These are phyloP conservation scores for Brachyhypopomus occidentalis DNA, from an alignment of 2,113 vertebrate species.

Conservation along the genomic window DNA sequence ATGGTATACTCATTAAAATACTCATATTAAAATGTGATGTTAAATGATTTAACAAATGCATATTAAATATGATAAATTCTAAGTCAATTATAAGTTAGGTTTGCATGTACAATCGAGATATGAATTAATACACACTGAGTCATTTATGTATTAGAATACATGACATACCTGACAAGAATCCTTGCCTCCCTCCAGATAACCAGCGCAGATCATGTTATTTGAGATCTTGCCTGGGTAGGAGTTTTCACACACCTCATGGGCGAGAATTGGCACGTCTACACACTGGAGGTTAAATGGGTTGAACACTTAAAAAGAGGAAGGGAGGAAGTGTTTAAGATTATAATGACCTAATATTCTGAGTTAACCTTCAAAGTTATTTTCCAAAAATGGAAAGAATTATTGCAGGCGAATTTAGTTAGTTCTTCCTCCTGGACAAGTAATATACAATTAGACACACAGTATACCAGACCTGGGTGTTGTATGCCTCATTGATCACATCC, in stretches of 20 bases:
- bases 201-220: slow-evolving; percentile 74
- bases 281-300: slow-evolving; percentile 74
- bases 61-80: too few species aligned
- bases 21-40: neutral
- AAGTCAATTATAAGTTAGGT: too few species aligned
- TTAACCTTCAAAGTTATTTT: too few species aligned
- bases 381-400: too few species aligned
- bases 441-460: too few species aligned
- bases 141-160: neutral
- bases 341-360: too few species aligned
- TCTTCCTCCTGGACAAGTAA: too few species aligned
- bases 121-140: neutral
- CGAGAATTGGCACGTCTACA: slow-evolving; percentile 71
- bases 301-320: slow-evolving; percentile 9
- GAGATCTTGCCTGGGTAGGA: slow-evolving; percentile 74
- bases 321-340: neutral
- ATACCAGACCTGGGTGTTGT: too few species aligned
- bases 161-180: slow-evolving; percentile 77
- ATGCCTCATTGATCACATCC: too few species aligned
- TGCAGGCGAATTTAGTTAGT: too few species aligned
- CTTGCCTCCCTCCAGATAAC: slow-evolving; percentile 75
- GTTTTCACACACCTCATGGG: slow-evolving; percentile 55
- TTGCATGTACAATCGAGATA: neutral
- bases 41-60: too few species aligned
- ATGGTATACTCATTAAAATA: too few species aligned